Evolutionary conservation across 2,797 vertebrate genomes (phyloP).

Genomic region (Chrysocyon brachyurus): DNA sequence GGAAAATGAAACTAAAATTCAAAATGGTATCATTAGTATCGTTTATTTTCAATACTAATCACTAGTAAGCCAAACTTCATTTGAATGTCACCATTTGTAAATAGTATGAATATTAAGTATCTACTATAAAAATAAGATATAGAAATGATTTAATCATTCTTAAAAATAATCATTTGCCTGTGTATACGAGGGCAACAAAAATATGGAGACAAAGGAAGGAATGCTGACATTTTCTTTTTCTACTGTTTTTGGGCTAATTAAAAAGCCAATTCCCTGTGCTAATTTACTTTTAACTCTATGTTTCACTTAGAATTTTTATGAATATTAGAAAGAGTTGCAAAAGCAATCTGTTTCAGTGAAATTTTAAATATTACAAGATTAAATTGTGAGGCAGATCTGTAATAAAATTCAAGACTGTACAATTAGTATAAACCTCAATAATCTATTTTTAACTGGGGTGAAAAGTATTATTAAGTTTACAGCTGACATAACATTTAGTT

Average conservation of each 20-base stretch:
- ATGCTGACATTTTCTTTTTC: conserved; percentile 41
- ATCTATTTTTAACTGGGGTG: conserved; percentile 60
- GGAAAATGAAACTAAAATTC: conserved; percentile 18
- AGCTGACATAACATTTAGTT: conserved; percentile 65
- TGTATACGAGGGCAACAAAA: conserved; percentile 11
- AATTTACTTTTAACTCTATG: conserved; percentile 23
- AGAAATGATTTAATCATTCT: conserved; percentile 41
- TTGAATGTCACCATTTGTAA: conserved; percentile 5
- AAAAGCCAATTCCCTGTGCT: background rate
- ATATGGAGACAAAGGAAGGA: background rate
- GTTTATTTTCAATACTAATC: conserved; percentile 18
- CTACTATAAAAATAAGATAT: conserved; percentile 28
- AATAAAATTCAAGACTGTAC: conserved; percentile 56
- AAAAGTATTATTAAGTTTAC: conserved; percentile 39
- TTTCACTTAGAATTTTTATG: conserved; percentile 51
- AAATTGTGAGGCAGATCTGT: conserved; percentile 37
- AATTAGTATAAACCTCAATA: conserved; percentile 60
- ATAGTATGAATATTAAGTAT: background rate
- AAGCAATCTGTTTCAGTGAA: conserved; percentile 58
- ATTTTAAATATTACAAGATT: conserved; percentile 59
- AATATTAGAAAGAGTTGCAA: conserved; percentile 15
- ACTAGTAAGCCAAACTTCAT: background rate
- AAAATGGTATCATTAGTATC: background rate
- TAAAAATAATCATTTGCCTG: conserved; percentile 45
- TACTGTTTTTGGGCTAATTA: conserved; percentile 40